Evolutionary conservation across 1,140 invertebrate species (phyloP).

Genomic region (Drosophila prosaltans): DNA sequence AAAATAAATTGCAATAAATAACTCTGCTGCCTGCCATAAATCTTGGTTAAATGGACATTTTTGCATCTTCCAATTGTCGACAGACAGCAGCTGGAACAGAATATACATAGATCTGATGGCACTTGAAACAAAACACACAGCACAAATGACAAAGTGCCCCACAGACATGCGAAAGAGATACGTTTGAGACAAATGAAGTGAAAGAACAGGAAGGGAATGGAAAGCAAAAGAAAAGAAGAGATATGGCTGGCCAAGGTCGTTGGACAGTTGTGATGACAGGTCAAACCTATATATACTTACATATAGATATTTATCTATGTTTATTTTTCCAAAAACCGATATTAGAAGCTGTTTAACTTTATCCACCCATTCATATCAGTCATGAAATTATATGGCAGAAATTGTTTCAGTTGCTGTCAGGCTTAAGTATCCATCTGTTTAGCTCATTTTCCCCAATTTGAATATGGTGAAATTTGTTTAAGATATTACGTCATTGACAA

Average conservation of each 20-base stretch:
- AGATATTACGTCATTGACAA: too few relatives aligned
- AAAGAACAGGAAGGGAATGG: slow-evolving; percentile 21
- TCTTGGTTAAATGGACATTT: slow-evolving; percentile 81
- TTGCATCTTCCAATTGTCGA: slow-evolving; percentile 80
- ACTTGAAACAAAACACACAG: slow-evolving; percentile 53
- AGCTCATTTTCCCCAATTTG: not conserved
- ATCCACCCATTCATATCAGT: not conserved
- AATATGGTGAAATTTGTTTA: not conserved
- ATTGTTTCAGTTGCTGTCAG: not conserved
- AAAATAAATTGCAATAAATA: slow-evolving; percentile 82
- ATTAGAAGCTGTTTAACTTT: not conserved
- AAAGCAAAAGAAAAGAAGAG: not conserved
- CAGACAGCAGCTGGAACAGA: slow-evolving; percentile 24
- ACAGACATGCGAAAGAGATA: slow-evolving; percentile 33
- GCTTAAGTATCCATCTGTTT: slow-evolving; percentile 6
- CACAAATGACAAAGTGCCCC: slow-evolving; percentile 71
- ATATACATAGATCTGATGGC: slow-evolving; percentile 52
- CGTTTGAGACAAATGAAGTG: slow-evolving; percentile 9
- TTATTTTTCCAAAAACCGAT: slow-evolving; percentile 4
- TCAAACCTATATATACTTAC: not conserved
- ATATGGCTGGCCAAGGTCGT: slow-evolving; percentile 37
- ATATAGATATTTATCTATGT: not conserved
- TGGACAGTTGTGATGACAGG: slow-evolving; percentile 3
- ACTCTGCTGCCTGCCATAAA: slow-evolving; percentile 75
- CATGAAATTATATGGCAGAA: slow-evolving; percentile 6